Conservation (phyloP, 2,113 vertebrate genomes). For the Heterocephalus glaber region DNA sequence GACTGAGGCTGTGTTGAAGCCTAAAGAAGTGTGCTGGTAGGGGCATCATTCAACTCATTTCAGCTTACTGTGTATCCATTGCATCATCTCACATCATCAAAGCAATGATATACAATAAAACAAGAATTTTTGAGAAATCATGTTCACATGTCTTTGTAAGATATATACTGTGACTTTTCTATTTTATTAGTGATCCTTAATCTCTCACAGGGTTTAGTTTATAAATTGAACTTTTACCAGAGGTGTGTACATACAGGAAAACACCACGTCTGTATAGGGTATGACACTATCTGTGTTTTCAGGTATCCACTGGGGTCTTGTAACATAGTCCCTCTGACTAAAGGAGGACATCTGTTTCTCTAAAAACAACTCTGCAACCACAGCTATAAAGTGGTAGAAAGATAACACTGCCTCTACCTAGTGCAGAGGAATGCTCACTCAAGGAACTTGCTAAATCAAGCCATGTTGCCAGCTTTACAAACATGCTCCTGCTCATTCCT, state of each 20-base stretch:
- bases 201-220: background rate
- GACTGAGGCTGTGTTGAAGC: background rate
- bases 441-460: background rate
- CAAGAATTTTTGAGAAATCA: background rate
- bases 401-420: background rate
- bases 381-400: background rate
- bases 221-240: background rate
- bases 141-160: background rate
- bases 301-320: accelerated
- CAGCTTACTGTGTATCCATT: accelerated
- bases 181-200: background rate
- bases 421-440: background rate
- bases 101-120: background rate
- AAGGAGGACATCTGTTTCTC: background rate
- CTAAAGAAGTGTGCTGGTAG: accelerated
- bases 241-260: background rate
- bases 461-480: background rate
- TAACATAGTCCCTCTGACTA: background rate
- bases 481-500: accelerated
- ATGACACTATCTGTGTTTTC: background rate
- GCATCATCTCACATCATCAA: background rate
- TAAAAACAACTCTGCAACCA: background rate
- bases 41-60: background rate
- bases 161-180: background rate
- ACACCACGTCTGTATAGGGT: background rate